Evolutionary conservation across 2,888 invertebrate genomes (phyloP), one percentile per base, ranked within the genome.

Genomic region (Bellardia bayeri): DNA sequence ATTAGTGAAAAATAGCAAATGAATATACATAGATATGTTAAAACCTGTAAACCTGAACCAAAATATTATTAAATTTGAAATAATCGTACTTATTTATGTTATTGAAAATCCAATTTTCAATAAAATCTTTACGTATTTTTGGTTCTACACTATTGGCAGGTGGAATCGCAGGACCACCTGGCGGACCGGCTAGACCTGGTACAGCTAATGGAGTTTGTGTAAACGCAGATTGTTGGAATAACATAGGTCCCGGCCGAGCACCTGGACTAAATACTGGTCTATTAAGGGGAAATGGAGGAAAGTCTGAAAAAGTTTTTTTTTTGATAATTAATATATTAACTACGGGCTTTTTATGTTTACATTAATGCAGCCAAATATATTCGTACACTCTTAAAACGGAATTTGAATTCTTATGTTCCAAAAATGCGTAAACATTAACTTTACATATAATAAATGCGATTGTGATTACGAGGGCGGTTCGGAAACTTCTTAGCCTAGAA

Each of bases 101-200:
- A n/a, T 69, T 45, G 33, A 94, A 94, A 91, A 95, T 94, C 96
- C 96, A 96, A 88, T 95, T 96, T 94, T 96, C 96, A 69, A 96
- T 95, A 93, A 96, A 96, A 91, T 95, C 93, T 93, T 95, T 95
- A 91, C 96, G 94, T 85, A 91, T 82, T 87, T 83, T 85, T 0
- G 85, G 68, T 45, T 42, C 33, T 16, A 51, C 49, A n/a, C 4
- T 71, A 4, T 42, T 72, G 16, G 14, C 23, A 13, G 23, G 14
- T 33, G 33, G 7, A 69, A 13, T 13, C 45, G 30, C 23, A 49
- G 9, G 2, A 42, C 4, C 66, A 23, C 5, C 66, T 30, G 58
- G 30, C 23, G 3, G 11, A 58, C 45, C 45, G 45, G 11, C 0
- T 9, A 9, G 11, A 11, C 23, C 23, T 56, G 42, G 42, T 45